phyloP scores from a whole-genome alignment of 2,888 invertebrate genomes.

The Loripinus fragilis region DNA sequence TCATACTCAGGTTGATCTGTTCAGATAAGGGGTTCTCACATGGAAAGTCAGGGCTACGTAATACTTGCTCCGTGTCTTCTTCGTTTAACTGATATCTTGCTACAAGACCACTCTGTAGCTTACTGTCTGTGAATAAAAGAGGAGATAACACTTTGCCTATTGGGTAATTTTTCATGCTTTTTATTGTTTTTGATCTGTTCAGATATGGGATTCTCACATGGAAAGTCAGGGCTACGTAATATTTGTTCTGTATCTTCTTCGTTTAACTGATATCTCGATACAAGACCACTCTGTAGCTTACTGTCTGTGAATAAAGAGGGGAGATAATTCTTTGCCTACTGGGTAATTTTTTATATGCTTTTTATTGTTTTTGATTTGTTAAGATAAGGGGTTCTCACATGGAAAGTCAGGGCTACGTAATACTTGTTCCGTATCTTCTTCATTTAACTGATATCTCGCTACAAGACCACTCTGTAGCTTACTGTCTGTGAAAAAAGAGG shows the following conservation, averaged over 20 bases:
- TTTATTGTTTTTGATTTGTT: conserved; percentile 27
- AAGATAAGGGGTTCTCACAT: conserved; percentile 36
- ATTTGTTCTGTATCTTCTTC: conserved; percentile 42
- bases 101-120: conserved; percentile 56
- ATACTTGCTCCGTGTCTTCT: conserved; percentile 40
- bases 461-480: too few species aligned
- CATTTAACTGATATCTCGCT: conserved; percentile 20
- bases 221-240: conserved; percentile 55
- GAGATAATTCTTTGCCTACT: too few species aligned
- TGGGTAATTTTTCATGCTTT: too few species aligned
- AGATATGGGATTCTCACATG: conserved; percentile 36
- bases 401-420: conserved; percentile 56
- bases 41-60: conserved; percentile 56
- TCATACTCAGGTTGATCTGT: neutral
- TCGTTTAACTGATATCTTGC: conserved; percentile 70
- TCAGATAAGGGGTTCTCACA: conserved; percentile 41
- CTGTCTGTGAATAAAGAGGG: too few species aligned
- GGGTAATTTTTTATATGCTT: too few species aligned
- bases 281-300: too few species aligned
- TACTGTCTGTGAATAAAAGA: neutral
- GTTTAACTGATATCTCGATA: conserved; percentile 22
- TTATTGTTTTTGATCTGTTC: conserved; percentile 35
- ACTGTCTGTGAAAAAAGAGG: too few species aligned
- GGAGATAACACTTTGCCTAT: too few species aligned
- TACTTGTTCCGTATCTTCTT: conserved; percentile 41